Evolutionary conservation across 2,888 invertebrate species (phyloP), one percentile per base, ranked within the genome.

Genomic region (Eretmocerus hayati): DNA sequence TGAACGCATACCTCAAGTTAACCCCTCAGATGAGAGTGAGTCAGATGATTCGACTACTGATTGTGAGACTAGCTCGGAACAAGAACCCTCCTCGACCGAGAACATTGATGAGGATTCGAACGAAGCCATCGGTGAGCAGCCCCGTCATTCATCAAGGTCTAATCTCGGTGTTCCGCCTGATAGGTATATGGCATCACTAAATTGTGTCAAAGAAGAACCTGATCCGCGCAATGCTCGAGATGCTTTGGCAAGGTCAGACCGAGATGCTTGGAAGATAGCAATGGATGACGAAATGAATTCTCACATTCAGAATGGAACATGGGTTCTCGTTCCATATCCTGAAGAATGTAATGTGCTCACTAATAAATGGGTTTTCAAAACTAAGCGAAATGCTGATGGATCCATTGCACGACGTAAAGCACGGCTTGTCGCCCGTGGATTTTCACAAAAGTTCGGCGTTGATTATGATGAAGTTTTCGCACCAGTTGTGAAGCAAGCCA

Each of bases 381-480:
- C 53, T 26, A 51, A 54, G 31, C 11, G 4, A 18, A 51, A 56
- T n/a, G 37, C 43, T 1, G 44, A 41, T 2, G 56, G 54, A 4
- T 45, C 51, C 1, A 21, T 53, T 2, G 37, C 51, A 8, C 57
- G 46, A 22, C 59, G 55, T 40, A 63, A 62, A 40, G 42, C 36
- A 23, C 21, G 48, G n/a, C 37, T 52, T 11, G 48, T 52, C 2
- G 51, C 47, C 16, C 22, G 41, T 19, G 48, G 46, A 22, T 46
- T 55, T 19, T 40, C 51, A 5, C 49, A 52, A n/a, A 26, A 46
- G 20, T 56, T 8, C 26, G 42, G 32, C 2, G n/a, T 9, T 11
- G 42, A 42, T 20, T 42, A 61, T 52, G 50, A 59, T 20, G 61
- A 65, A 46, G 62, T 62, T 2, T 67, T 61, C 42, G 60, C 64